Evolutionary conservation across 2,113 vertebrate species (phyloP).

Genomic region (Acanthisitta chloris): DNA sequence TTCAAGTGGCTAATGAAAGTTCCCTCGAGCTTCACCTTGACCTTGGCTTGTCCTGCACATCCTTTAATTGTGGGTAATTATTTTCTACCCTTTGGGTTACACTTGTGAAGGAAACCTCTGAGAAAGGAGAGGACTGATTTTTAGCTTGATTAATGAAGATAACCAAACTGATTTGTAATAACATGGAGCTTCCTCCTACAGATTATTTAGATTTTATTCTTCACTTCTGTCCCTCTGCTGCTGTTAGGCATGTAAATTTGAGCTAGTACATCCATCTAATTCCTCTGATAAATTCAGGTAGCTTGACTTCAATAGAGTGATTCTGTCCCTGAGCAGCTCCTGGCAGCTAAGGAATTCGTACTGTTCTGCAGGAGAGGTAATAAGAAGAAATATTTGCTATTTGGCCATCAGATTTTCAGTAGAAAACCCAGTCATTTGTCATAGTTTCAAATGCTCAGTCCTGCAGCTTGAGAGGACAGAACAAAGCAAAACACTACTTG

Average conservation of each 20-base stretch:
- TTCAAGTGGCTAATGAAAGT: slow-evolving; percentile 12
- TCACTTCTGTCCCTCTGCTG: background rate
- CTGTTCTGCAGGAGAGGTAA: background rate
- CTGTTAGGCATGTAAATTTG: background rate
- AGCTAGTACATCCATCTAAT: background rate
- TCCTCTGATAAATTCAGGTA: background rate
- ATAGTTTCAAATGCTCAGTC: background rate
- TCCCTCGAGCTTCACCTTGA: slow-evolving; percentile 13
- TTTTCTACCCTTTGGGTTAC: slow-evolving; percentile 17
- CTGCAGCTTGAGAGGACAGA: background rate
- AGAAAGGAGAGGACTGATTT: background rate
- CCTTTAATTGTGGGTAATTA: slow-evolving; percentile 38
- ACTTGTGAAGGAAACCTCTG: background rate
- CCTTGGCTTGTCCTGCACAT: slow-evolving; percentile 29
- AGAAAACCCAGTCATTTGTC: background rate
- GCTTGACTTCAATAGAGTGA: background rate
- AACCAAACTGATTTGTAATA: background rate
- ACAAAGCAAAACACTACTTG: background rate
- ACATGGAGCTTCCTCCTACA: background rate
- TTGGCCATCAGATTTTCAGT: background rate
- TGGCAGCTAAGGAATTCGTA: background rate
- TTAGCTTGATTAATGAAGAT: slow-evolving; percentile 25
- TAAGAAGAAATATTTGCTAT: background rate
- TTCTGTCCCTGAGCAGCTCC: background rate
- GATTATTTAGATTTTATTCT: background rate